These are phyloP conservation scores for Salticus scenicus DNA, from an alignment of 2,888 invertebrate species.

Conservation along the genomic window DNA sequence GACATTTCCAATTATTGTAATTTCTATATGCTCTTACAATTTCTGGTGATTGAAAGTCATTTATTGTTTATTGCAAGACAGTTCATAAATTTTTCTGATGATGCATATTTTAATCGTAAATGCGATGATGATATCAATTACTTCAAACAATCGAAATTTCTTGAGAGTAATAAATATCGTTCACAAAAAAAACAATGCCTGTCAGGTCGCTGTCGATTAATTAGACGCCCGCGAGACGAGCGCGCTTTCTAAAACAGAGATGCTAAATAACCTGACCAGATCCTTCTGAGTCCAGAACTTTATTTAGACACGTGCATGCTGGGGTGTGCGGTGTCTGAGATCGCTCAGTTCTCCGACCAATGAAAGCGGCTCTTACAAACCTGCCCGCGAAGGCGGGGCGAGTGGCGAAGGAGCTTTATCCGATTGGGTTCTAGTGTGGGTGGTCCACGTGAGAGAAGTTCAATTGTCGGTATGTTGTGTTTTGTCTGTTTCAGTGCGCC, in stretches of 20 bases:
- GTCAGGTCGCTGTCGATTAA: slow-evolving; percentile 13
- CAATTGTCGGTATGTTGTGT: background rate
- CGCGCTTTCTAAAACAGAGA: slow-evolving; percentile 15
- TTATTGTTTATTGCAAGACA: no score
- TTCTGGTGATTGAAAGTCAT: no score
- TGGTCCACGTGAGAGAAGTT: background rate
- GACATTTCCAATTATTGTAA: no score
- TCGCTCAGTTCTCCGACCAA: slow-evolving; percentile 28
- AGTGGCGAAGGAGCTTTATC: background rate
- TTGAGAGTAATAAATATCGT: no score
- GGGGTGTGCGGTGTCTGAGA: slow-evolving; percentile 16
- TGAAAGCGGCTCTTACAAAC: slow-evolving; percentile 46
- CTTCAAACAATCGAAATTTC: no score
- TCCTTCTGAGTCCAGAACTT: slow-evolving; percentile 40
- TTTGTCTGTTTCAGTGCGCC: slow-evolving; percentile 3
- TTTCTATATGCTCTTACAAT: no score
- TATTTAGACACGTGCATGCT: slow-evolving; percentile 60
- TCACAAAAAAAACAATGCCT: slow-evolving; percentile 13
- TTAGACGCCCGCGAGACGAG: slow-evolving; percentile 14
- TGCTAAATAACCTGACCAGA: slow-evolving; percentile 38
- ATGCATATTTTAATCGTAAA: no score
- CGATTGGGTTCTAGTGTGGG: slow-evolving; percentile 24
- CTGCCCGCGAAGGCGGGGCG: slow-evolving; percentile 10
- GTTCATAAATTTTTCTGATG: no score
- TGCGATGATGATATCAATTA: no score